Conservation (phyloP, 53 echinoderm and acorn worm species). For the Glandiceps talaboti region DNA sequence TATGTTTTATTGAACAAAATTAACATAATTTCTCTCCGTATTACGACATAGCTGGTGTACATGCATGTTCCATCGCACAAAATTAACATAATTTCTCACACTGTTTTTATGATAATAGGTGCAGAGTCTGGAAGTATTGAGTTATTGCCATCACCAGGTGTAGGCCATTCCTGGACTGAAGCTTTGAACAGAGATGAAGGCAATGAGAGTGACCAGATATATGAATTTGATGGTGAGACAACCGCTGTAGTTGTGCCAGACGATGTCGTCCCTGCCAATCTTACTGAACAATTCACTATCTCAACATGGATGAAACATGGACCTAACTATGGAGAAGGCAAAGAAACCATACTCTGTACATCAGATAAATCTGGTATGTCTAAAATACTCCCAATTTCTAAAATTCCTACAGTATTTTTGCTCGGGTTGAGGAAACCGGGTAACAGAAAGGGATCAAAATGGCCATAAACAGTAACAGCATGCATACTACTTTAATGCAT, state of each 20-base stretch:
- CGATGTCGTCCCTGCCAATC: slow-evolving; percentile 67
- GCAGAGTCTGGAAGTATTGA: slow-evolving; percentile 59
- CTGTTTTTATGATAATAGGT: too few relatives aligned
- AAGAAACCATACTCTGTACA: slow-evolving; percentile 79
- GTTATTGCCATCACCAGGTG: slow-evolving; percentile 68
- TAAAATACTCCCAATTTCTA: too few relatives aligned
- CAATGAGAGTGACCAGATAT: slow-evolving; percentile 89
- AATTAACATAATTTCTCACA: too few relatives aligned
- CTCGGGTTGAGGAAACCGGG: too few relatives aligned
- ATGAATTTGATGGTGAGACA: slow-evolving; percentile 77
- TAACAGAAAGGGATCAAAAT: too few relatives aligned
- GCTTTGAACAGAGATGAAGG: slow-evolving; percentile 83
- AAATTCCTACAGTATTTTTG: too few relatives aligned
- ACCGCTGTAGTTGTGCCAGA: slow-evolving; percentile 64
- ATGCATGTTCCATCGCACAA: too few relatives aligned
- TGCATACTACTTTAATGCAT: too few relatives aligned
- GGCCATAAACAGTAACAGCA: too few relatives aligned
- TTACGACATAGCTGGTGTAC: too few relatives aligned
- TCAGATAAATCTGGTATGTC: slow-evolving; percentile 35
- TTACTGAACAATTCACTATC: slow-evolving; percentile 63
- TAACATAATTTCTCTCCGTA: too few relatives aligned
- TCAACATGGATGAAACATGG: slow-evolving; percentile 96
- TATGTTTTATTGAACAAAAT: too few relatives aligned
- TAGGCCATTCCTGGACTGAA: slow-evolving; percentile 74
- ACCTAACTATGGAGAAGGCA: slow-evolving; percentile 46